These are phyloP conservation scores for Calephelis perditalis DNA, from an alignment of 2,888 invertebrate genomes.

Conservation along the genomic window DNA sequence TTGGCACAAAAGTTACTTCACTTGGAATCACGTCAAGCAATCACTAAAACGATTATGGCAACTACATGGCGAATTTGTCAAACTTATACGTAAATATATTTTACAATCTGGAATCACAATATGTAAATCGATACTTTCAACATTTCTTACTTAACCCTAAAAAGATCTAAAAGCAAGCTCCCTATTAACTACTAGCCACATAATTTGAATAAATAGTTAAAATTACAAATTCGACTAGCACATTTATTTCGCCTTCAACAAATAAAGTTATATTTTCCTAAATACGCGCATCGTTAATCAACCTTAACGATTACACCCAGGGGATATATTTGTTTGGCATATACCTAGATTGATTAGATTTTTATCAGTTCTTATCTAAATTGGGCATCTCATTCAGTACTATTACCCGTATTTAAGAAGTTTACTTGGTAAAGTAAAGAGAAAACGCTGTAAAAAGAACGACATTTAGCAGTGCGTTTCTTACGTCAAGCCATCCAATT, in stretches of 20 bases:
- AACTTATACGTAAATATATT: constrained; percentile 24
- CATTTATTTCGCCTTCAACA: constrained; percentile 6
- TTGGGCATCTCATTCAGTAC: not conserved
- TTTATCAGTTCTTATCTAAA: not conserved
- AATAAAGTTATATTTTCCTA: constrained; percentile 1
- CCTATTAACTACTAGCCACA: constrained; percentile 11
- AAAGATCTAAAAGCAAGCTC: constrained; percentile 12
- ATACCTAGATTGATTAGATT: not conserved
- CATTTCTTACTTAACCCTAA: constrained; percentile 4
- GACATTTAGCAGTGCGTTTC: too few relatives aligned
- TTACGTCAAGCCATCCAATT: too few relatives aligned
- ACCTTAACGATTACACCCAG: not conserved
- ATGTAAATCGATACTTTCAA: not conserved
- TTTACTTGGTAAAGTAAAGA: too few relatives aligned
- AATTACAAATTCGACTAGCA: constrained; percentile 11
- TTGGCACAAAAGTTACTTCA: constrained; percentile 31
- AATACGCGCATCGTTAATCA: not conserved
- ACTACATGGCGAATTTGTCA: constrained; percentile 22
- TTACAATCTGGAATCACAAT: constrained; percentile 8
- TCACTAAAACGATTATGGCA: constrained; percentile 19
- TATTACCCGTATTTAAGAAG: too few relatives aligned
- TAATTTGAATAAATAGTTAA: constrained; percentile 10
- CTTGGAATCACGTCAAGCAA: constrained; percentile 11
- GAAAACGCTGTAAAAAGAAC: too few relatives aligned
- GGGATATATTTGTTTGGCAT: constrained; percentile 5